These are phyloP conservation scores for Temnothorax ravouxi DNA, from an alignment of 2,888 invertebrate genomes.

Conservation along the genomic window DNA sequence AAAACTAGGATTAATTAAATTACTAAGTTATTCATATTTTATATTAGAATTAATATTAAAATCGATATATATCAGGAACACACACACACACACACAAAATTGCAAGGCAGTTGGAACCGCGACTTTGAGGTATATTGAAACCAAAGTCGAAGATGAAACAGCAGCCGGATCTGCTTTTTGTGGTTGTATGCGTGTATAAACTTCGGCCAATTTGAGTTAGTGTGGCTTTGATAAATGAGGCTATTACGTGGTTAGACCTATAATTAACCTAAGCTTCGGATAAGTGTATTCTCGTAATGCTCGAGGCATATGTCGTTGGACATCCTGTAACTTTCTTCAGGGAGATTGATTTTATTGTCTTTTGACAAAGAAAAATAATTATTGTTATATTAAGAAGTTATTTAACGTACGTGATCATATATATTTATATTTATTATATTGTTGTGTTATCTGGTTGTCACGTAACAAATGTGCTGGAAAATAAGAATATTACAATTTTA, in stretches of 20 bases:
- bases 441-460: neutral
- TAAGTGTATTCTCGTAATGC: slow-evolving; percentile 58
- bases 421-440: neutral
- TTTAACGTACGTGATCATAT: neutral
- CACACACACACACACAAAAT: neutral
- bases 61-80: neutral
- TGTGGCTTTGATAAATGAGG: slow-evolving; percentile 66
- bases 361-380: slow-evolving; percentile 5
- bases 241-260: slow-evolving; percentile 58
- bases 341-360: neutral
- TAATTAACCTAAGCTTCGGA: slow-evolving; percentile 61
- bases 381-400: neutral
- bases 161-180: slow-evolving; percentile 14
- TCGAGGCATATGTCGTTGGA: slow-evolving; percentile 57
- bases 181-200: neutral
- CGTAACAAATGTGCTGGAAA: neutral
- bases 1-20: neutral
- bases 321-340: slow-evolving; percentile 8
- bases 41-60: neutral
- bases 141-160: neutral
- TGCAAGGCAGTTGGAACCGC: neutral
- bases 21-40: neutral
- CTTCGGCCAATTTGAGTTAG: slow-evolving; percentile 52
- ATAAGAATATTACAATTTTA: neutral
- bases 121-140: neutral